Conservation (phyloP, 2,797 vertebrate species). For the Danionella dracula region DNA sequence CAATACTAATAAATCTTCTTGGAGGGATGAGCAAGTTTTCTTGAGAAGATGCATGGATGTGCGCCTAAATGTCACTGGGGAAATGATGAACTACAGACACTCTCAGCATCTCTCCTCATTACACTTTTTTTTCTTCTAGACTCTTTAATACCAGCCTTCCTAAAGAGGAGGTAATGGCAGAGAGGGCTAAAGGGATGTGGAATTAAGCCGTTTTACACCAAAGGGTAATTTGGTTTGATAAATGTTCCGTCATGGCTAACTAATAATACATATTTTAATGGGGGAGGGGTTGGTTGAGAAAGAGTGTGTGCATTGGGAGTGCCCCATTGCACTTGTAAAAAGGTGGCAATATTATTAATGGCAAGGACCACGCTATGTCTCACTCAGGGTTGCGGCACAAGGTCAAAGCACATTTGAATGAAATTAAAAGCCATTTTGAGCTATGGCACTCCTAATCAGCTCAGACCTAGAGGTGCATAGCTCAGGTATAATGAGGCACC, state of each 20-base stretch:
- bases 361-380: constrained; percentile 91
- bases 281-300: constrained; percentile 51
- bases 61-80: constrained; percentile 65
- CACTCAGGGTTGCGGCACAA: constrained; percentile 98
- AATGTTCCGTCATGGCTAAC: constrained; percentile 92
- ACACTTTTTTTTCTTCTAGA: constrained; percentile 82
- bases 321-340: constrained; percentile 76
- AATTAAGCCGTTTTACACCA: constrained; percentile 99
- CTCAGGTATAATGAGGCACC: constrained; percentile 99
- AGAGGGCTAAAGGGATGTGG: constrained; percentile 88
- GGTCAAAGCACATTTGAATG: constrained; percentile 96
- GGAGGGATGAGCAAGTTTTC: constrained; percentile 22
- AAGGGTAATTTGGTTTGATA: constrained; percentile 99
- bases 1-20: constrained; percentile 29
- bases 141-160: constrained; percentile 94
- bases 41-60: constrained; percentile 63
- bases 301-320: constrained; percentile 19
- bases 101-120: constrained; percentile 85
- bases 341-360: constrained; percentile 98
- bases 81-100: constrained; percentile 77
- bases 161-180: constrained; percentile 98
- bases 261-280: constrained; percentile 99
- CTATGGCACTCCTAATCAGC: constrained; percentile 98
- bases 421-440: constrained; percentile 99
- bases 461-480: constrained; percentile 99